Conservation (phyloP, 2,113 vertebrate species). For the Passer montanus region DNA sequence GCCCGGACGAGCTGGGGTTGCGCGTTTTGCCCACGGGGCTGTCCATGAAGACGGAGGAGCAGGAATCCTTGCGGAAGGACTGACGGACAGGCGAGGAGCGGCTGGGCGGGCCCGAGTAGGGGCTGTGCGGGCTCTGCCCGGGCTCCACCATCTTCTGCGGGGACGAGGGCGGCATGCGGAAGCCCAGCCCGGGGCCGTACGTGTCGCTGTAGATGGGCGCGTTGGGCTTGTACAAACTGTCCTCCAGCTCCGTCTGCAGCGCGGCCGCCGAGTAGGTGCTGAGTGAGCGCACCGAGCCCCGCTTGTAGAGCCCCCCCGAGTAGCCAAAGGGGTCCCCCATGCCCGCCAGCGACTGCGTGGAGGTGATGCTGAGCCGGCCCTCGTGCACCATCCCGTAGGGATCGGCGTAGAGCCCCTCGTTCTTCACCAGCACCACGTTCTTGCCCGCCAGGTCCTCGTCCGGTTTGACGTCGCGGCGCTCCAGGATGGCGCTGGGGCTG, state of each 20-base stretch:
- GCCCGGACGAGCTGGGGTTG: constrained; percentile 80
- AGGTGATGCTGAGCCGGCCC: constrained; percentile 93
- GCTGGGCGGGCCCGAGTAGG: constrained; percentile 89
- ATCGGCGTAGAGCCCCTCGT: constrained; percentile 91
- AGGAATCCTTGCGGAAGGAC: constrained; percentile 93
- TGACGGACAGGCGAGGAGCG: constrained; percentile 92
- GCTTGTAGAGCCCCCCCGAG: constrained; percentile 90
- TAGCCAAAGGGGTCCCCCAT: constrained; percentile 92
- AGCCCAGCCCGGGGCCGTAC: constrained; percentile 84
- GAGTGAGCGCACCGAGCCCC: constrained; percentile 92
- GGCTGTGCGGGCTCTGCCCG: constrained; percentile 82
- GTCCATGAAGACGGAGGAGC: constrained; percentile 91
- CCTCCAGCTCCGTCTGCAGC: constrained; percentile 92
- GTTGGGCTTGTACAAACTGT: constrained; percentile 89
- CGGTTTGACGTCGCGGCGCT: constrained; percentile 94
- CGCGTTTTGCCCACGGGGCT: constrained; percentile 85
- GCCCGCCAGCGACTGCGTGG: constrained; percentile 87
- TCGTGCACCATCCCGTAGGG: constrained; percentile 94
- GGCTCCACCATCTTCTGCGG: constrained; percentile 90
- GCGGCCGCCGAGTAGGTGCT: constrained; percentile 95
- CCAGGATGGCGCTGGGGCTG: constrained; percentile 96
- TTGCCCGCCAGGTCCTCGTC: constrained; percentile 93
- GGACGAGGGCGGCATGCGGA: constrained; percentile 91
- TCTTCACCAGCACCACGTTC: constrained; percentile 93
- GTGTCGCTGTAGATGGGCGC: constrained; percentile 86